These are phyloP conservation scores for Zeus faber DNA, from an alignment of 2,113 vertebrate species.

Conservation along the genomic window DNA sequence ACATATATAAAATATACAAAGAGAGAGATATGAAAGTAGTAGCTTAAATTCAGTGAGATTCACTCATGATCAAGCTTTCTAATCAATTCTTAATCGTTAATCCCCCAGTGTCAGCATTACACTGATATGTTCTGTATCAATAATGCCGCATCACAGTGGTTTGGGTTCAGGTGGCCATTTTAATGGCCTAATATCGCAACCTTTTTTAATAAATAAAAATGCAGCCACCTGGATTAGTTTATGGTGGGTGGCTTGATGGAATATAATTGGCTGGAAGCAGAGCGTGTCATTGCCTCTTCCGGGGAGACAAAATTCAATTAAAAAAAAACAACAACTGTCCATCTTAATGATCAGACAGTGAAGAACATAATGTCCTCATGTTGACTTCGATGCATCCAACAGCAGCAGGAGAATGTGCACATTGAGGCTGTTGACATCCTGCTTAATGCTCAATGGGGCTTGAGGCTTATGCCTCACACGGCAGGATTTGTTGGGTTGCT, in stretches of 20 bases:
- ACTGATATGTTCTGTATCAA: neutral
- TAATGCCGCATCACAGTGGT: neutral
- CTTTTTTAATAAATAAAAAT: slow-evolving; percentile 34
- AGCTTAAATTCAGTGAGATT: too few species aligned
- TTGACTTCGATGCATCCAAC: too few species aligned
- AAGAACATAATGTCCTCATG: slow-evolving; percentile 8
- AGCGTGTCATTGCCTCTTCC: slow-evolving; percentile 18
- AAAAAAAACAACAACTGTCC: slow-evolving; percentile 31
- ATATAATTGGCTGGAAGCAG: slow-evolving; percentile 33
- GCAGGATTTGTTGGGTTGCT: too few species aligned
- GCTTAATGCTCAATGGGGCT: too few species aligned
- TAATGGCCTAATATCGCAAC: slow-evolving; percentile 37
- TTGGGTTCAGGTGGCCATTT: slow-evolving; percentile 28
- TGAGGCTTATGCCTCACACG: too few species aligned
- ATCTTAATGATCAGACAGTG: slow-evolving; percentile 45
- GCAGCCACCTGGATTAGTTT: slow-evolving; percentile 38
- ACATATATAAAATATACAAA: too few species aligned
- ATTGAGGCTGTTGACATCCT: too few species aligned
- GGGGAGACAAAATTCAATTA: slow-evolving; percentile 9
- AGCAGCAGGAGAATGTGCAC: too few species aligned
- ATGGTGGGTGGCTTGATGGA: slow-evolving; percentile 31
- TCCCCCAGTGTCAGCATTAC: too few species aligned
- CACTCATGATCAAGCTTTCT: too few species aligned
- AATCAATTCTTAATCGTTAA: too few species aligned
- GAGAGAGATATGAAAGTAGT: too few species aligned